Conservation (phyloP, 2,113 vertebrate genomes). For the Saguinus imperator region DNA sequence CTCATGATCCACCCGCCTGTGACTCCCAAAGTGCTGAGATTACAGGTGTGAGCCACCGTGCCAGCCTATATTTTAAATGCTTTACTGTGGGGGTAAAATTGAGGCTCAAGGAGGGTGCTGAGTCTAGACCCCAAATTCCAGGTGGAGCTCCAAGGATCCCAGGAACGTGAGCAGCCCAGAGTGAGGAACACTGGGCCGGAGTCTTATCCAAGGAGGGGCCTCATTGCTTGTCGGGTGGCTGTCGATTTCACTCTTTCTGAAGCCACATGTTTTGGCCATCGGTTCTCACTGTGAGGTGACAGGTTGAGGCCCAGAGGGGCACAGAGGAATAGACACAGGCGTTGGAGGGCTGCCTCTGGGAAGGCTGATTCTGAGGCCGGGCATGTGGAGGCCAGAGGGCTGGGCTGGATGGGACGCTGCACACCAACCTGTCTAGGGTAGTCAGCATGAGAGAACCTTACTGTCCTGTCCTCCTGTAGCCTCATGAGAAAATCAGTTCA, state of each 20-base stretch:
- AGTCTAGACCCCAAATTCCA: not conserved
- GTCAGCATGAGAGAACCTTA: not conserved
- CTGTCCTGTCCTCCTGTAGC: not conserved
- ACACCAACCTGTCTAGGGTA: not conserved
- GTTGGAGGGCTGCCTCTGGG: not conserved
- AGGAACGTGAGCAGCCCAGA: fast-evolving
- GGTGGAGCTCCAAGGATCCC: not conserved
- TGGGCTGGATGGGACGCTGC: not conserved
- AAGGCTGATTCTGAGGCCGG: not conserved
- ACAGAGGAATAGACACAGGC: not conserved
- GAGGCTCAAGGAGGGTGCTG: not conserved
- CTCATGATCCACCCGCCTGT: no score
- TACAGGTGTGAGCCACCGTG: no score
- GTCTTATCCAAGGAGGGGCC: not conserved
- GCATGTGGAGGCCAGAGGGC: not conserved
- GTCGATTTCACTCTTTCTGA: not conserved
- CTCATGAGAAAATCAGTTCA: not conserved
- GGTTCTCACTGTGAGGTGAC: not conserved
- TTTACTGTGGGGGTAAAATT: not conserved
- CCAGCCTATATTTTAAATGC: not conserved
- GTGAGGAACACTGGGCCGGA: no score
- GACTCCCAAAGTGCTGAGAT: no score
- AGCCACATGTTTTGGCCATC: not conserved
- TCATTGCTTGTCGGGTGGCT: not conserved
- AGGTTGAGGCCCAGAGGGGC: not conserved